Base-by-base conservation (phyloP, 2,797 vertebrate species). In the Falco rusticolus region DNA sequence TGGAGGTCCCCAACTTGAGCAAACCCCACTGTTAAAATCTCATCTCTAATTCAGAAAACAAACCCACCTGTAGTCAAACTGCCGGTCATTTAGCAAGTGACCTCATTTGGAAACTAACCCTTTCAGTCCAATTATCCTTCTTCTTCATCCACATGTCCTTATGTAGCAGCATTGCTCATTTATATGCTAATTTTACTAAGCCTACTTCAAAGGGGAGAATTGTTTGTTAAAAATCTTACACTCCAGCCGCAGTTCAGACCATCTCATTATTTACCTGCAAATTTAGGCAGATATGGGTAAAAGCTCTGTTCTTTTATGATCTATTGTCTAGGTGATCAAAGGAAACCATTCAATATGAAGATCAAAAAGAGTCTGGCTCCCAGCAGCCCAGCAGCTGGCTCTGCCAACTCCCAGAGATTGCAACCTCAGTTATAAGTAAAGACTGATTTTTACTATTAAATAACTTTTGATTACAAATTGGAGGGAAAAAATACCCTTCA, bases 291-390 rank as follows among this genome's bases (percentile, higher is more conserved):
- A 94, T 96, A 91, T 37, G 94, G 81, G 95, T 94, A 94, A 97
- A 97, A 89, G 90, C 87, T 77, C 93, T 95, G 87, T 91, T 97
- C 94, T 96, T 97, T 97, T 94, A 95, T 93, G 94, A 97, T 97
- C 94, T 94, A 94, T 97, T 98, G 95, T 97, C 96, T 97, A 94
- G 87, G 57, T 96, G 97, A 98, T 98, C 98, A 98, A 98, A 98
- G 98, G 48, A 85, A 98, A 89, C 95, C 78, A 48, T 96, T 97
- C 97, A 97, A 95, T 94, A 91, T 61, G 76, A 89, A 93, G 97
- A 98, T 97, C 98, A 98, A 98, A 98, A 97, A 94, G 91, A 96
- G 87, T 91, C 90, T 91, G 88, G 91, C 89, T 97, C 96, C 96
- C 94, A 96, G 96, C 93, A 97, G 93, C 97, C 95, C 92, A 94